Evolutionary conservation across 2,797 vertebrate species (phyloP), one percentile per base, ranked within the genome.

Genomic region (Dermochelys coriacea): DNA sequence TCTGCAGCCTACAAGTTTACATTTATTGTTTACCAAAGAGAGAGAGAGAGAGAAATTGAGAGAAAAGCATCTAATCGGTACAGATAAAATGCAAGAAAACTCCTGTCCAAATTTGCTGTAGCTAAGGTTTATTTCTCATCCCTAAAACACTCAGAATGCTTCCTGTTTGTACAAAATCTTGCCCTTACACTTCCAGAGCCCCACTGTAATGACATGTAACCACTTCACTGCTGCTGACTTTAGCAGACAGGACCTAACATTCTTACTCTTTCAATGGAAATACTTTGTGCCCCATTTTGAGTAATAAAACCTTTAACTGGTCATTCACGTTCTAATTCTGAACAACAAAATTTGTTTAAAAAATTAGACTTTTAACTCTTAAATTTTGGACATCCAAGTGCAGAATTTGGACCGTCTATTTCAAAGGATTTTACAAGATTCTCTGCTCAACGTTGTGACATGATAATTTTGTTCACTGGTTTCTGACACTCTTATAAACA

Each of bases 1-100:
- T 80, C 91, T 95, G 41, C 71, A 77, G 83, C 75, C 9, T 64
- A 90, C 68, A 86, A 16, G 50, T 52, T 91, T 47, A 86, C 8
- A 77, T 85, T 80, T 83, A 86, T n/a, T 79, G 79, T 23, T 4
- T 34, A 41, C 19, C 3, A 18, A 61, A 14, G 27, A 31, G 12
- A 55, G 54, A 55, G 54, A 34, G 19, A 54, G 54, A 54, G 8
- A 54, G 54, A 54, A 54, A 54, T 25, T 25, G 41, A n/a, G 37
- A 31, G 8, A 79, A 79, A 49, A 49, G 9, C 34, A 80, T 54
- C 16, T 37, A 80, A 41, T 51, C 4, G 4, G 29, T 54, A 80
- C 5, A n/a, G 51, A 80, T 54, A 23, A 54, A n/a, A 80, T 51
- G 47, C 51, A 80, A 80, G 25, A 45, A 77, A 49, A 14, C 12